phyloP scores from a whole-genome alignment of 2,888 invertebrate species.

The Ophion ellenae region DNA sequence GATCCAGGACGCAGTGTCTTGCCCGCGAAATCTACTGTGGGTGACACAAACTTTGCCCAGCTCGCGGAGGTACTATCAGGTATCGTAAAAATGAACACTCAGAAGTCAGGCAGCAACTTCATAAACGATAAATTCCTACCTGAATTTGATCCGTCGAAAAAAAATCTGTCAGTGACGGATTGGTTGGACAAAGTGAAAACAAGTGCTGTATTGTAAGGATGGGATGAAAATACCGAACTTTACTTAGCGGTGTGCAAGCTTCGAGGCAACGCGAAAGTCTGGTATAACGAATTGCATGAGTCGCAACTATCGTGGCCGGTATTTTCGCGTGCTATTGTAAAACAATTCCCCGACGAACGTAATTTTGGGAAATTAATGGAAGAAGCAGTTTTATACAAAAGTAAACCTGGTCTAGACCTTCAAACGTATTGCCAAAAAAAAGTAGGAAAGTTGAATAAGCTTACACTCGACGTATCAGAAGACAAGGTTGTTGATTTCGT shows the following conservation, averaged over 20 bases:
- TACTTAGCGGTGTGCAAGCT: slow-evolving; percentile 62
- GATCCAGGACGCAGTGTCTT: background rate
- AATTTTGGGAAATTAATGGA: slow-evolving; percentile 58
- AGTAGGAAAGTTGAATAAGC: slow-evolving; percentile 54
- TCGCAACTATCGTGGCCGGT: slow-evolving; percentile 54
- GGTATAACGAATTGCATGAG: slow-evolving; percentile 59
- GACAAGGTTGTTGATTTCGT: slow-evolving; percentile 55
- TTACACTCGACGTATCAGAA: slow-evolving; percentile 62
- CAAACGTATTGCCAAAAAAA: slow-evolving; percentile 63
- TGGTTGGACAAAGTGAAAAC: slow-evolving; percentile 63
- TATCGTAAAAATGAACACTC: slow-evolving; percentile 50
- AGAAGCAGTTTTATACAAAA: slow-evolving; percentile 46
- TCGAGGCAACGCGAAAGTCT: slow-evolving; percentile 60
- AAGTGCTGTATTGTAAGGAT: slow-evolving; percentile 52
- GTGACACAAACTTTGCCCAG: slow-evolving; percentile 37
- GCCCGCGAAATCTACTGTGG: background rate
- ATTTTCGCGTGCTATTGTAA: slow-evolving; percentile 52
- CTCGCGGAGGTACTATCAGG: slow-evolving; percentile 56
- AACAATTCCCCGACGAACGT: slow-evolving; percentile 62
- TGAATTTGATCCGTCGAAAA: slow-evolving; percentile 62
- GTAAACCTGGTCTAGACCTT: slow-evolving; percentile 48
- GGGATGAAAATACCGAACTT: slow-evolving; percentile 61
- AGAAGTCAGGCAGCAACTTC: slow-evolving; percentile 39
- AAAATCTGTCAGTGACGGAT: slow-evolving; percentile 48
- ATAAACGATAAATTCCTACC: slow-evolving; percentile 66